Base-by-base conservation (phyloP, 2,113 vertebrate genomes). In the Anarrhichthys ocellatus region DNA sequence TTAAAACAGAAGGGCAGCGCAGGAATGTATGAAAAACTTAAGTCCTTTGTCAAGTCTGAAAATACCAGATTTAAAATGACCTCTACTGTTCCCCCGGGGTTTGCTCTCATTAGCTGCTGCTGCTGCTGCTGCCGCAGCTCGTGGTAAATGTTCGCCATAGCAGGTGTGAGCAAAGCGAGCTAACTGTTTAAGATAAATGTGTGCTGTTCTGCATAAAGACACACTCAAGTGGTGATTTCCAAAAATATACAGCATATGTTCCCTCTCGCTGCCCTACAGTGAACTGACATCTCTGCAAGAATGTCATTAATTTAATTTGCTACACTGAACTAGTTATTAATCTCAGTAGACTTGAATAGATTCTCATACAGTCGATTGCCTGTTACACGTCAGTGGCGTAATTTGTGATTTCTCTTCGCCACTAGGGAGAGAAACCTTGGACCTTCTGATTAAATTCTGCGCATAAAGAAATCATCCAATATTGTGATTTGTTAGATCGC, bases 61-160 rank as follows among this genome's bases (percentile, higher is more conserved):
- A 93, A 95, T 94, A 93, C 92, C 90, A 93, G 93, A 92, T 92
- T 92, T 92, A 87, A 94, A 94, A 93, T 94, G 91, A 95, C 93
- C 93, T 95, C 93, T 89, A 91, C 91, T 82, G 87, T 91, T 94
- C 93, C 93, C 94, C 87, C 4, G 78, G 93, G 94, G 90, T 92
- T 91, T 79, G 92, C 93, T 93, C 90, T 94, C 94, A 94, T 95
- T 96, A 95, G 92, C 92, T 86, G 88, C 84, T 65, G 77, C 81
- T 50, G 80, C 81, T 95, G 92, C 92, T 86, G 87, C 84, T 65
- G 77, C 81, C 17, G 81, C 81, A 73, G 83, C 75, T 81, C 24
- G 64, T 76, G 68, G 82, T 87, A 84, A 90, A 90, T 80, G 85
- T 80, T 90, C 65, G 15, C 81, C 68, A 67, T 84, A 65, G 89